A percentile compares a stretch with the other conserved stretches of the same genome.
Conservation (phyloP, 2,113 vertebrate genomes). For the Colossoma macropomum region DNA sequence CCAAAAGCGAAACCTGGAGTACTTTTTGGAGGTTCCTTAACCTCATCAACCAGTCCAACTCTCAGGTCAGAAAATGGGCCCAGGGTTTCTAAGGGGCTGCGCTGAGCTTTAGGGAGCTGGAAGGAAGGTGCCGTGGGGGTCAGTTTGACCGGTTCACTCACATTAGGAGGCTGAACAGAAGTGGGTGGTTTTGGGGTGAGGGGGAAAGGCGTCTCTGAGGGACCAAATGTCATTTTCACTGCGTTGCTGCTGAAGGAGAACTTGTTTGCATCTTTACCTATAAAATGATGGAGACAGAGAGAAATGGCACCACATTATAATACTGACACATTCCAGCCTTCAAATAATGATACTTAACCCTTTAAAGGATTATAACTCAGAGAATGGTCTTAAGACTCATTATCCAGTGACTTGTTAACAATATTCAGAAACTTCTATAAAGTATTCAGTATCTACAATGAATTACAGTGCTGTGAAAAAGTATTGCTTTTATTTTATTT, state of each 20-base stretch:
- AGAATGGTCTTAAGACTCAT: no score
- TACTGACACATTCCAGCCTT: no score
- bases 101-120: slow-evolving; percentile 69
- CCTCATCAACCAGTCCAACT: slow-evolving; percentile 84
- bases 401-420: no score
- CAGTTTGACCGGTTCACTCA: slow-evolving; percentile 60
- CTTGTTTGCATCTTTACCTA: slow-evolving; percentile 76
- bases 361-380: no score
- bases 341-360: no score
- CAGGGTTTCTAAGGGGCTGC: slow-evolving; percentile 85
- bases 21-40: slow-evolving; percentile 70
- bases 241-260: slow-evolving; percentile 73
- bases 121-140: slow-evolving; percentile 55
- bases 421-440: no score
- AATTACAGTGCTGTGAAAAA: no score
- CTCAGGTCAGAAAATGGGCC: slow-evolving; percentile 91
- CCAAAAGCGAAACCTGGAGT: slow-evolving; percentile 52
- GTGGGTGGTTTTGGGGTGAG: slow-evolving; percentile 69
- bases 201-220: slow-evolving; percentile 72
- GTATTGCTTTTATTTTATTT: no score
- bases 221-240: slow-evolving; percentile 45
- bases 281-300: neutral
- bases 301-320: no score
- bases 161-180: slow-evolving; percentile 55
- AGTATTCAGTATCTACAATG: no score